These are phyloP conservation scores for Macrostomum lignano DNA, from an alignment of 1,140 invertebrate genomes.

Conservation along the genomic window DNA sequence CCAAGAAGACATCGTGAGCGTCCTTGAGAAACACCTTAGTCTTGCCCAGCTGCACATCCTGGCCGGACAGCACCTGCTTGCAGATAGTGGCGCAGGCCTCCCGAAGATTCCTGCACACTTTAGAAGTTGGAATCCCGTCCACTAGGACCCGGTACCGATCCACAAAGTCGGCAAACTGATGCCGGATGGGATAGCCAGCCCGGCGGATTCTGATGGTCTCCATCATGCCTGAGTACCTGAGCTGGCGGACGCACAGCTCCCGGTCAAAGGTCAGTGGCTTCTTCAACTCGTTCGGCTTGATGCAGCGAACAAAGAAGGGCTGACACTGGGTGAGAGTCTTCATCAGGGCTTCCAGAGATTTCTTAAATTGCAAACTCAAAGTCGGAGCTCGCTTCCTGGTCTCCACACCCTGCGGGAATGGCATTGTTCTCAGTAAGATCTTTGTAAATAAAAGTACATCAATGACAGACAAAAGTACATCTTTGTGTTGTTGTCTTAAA, in stretches of 20 bases:
- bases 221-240: constrained; percentile 98
- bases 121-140: constrained; percentile 45
- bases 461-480: too few relatives aligned
- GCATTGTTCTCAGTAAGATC: too few relatives aligned
- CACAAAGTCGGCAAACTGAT: constrained; percentile 78
- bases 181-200: constrained; percentile 85
- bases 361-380: too few relatives aligned
- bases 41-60: constrained; percentile 81
- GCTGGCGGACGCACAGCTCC: constrained; percentile 67
- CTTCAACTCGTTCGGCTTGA: constrained; percentile 91
- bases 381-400: too few relatives aligned
- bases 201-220: constrained; percentile 84
- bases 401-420: too few relatives aligned
- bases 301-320: constrained; percentile 90
- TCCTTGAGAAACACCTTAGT: constrained; percentile 90
- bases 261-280: constrained; percentile 86
- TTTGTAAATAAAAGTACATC: too few relatives aligned
- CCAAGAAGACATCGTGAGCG: too few relatives aligned
- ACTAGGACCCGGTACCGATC: constrained; percentile 80
- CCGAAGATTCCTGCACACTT: constrained; percentile 26
- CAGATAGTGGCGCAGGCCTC: constrained; percentile 37
- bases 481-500: too few relatives aligned
- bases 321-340: constrained; percentile 67
- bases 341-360: constrained; percentile 70
- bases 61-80: constrained; percentile 50